A percentile compares a stretch with the other conserved stretches of the same genome.
These are phyloP conservation scores for Haemorhous mexicanus DNA, from an alignment of 2,113 vertebrate species.

Conservation along the genomic window DNA sequence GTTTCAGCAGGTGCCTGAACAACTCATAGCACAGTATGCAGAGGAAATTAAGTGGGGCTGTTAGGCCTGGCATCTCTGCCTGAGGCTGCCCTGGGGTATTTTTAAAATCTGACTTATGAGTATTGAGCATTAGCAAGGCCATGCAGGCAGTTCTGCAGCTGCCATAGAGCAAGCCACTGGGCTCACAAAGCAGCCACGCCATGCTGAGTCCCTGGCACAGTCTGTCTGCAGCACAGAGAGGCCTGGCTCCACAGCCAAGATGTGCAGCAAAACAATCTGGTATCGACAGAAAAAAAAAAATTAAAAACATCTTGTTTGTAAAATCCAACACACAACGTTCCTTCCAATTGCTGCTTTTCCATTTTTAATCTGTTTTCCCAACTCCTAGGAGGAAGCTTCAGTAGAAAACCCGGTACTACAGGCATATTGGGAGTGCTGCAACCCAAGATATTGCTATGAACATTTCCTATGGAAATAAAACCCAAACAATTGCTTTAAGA, in stretches of 20 bases:
- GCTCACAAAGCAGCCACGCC: not conserved
- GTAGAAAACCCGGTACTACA: not conserved
- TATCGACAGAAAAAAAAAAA: not conserved
- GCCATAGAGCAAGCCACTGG: not conserved
- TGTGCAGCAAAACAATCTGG: not conserved
- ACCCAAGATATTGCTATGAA: not conserved
- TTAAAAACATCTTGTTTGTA: not conserved
- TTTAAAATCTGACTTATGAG: not conserved
- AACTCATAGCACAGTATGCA: not conserved
- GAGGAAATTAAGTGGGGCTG: not conserved
- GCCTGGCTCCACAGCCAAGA: not conserved
- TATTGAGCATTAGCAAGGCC: not conserved
- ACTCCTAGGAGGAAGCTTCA: not conserved
- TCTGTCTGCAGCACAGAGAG: not conserved
- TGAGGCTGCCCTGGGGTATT: not conserved
- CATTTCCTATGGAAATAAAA: not conserved
- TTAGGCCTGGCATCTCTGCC: not conserved
- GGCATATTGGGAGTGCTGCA: not conserved
- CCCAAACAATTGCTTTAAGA: not conserved
- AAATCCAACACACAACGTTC: not conserved
- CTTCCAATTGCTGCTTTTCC: not conserved
- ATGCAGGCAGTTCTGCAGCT: not conserved
- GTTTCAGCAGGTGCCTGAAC: not conserved
- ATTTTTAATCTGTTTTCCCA: not conserved
- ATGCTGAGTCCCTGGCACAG: fast-evolving